These are phyloP conservation scores for Epistrophella euchroma DNA, from an alignment of 2,888 invertebrate genomes.

Conservation along the genomic window DNA sequence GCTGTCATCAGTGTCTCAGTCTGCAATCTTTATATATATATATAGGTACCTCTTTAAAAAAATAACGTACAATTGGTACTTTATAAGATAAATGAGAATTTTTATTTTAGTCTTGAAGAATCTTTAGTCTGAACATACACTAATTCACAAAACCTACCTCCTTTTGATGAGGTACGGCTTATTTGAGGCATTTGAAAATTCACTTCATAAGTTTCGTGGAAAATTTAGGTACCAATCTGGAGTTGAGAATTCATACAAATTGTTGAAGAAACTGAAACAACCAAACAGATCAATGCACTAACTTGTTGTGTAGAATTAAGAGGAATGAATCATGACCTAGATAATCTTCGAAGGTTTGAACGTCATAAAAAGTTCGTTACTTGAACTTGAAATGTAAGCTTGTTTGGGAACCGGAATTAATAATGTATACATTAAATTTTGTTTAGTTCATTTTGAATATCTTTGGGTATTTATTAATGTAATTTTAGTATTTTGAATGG, in stretches of 20 bases:
- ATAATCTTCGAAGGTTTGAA: conserved; percentile 21
- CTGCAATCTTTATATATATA: background rate
- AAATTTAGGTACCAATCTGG: background rate
- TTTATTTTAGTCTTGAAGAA: background rate
- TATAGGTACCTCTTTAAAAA: too few relatives aligned
- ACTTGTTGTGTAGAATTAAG: background rate
- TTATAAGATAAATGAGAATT: background rate
- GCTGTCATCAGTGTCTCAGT: conserved; percentile 22
- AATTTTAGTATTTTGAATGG: too few relatives aligned
- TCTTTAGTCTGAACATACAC: background rate
- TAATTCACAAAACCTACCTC: background rate
- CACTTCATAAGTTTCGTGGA: conserved; percentile 1
- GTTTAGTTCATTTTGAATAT: background rate
- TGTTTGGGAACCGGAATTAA: conserved; percentile 38
- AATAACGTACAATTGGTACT: background rate
- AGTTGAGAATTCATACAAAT: too few relatives aligned
- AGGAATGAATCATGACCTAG: conserved; percentile 43
- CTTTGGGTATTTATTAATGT: too few relatives aligned
- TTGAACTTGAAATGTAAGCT: conserved; percentile 44
- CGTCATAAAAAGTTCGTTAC: conserved; percentile 2
- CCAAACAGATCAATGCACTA: background rate
- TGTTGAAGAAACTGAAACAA: background rate
- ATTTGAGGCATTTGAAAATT: background rate
- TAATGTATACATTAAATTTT: background rate
- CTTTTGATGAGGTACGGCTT: background rate